These are phyloP conservation scores for Abrostola tripartita DNA, from an alignment of 2,888 invertebrate species.

Conservation along the genomic window DNA sequence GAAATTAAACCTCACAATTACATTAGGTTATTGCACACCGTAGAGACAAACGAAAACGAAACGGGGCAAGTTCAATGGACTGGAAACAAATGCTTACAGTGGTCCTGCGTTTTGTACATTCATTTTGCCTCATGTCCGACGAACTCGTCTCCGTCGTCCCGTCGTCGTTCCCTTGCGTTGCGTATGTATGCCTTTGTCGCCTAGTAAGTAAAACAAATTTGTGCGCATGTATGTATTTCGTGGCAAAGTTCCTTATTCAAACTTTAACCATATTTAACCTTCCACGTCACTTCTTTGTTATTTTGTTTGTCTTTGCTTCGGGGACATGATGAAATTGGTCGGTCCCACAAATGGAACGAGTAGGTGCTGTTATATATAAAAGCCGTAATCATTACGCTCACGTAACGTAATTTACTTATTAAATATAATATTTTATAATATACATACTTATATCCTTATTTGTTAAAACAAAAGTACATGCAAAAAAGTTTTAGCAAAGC, in stretches of 20 bases:
- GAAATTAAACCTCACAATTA: slow-evolving; percentile 15
- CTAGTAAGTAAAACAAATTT: slow-evolving; percentile 43
- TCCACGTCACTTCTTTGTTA: slow-evolving; percentile 66
- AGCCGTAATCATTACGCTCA: slow-evolving; percentile 34
- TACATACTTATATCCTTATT: too few relatives aligned
- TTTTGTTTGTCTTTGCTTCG: slow-evolving; percentile 63
- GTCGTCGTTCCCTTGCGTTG: slow-evolving; percentile 3
- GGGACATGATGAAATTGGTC: slow-evolving; percentile 56
- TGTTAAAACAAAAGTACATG: slow-evolving; percentile 3
- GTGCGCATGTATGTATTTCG: slow-evolving; percentile 39
- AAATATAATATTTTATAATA: too few relatives aligned
- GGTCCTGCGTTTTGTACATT: slow-evolving; percentile 27
- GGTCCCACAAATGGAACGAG: slow-evolving; percentile 41
- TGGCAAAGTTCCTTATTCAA: slow-evolving; percentile 57
- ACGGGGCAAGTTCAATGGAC: slow-evolving; percentile 22
- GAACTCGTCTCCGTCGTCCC: slow-evolving; percentile 9
- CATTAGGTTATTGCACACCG: slow-evolving; percentile 1
- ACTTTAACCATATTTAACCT: slow-evolving; percentile 78
- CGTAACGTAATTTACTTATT: slow-evolving; percentile 25
- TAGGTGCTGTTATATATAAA: slow-evolving; percentile 9
- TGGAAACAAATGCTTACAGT: slow-evolving; percentile 25
- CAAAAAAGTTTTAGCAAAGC: slow-evolving; percentile 21
- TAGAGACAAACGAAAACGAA: slow-evolving; percentile 13
- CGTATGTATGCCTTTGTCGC: slow-evolving; percentile 17
- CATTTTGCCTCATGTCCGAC: slow-evolving; percentile 21